phyloP scores from a whole-genome alignment of 2,888 invertebrate genomes.

The Nebria salina region DNA sequence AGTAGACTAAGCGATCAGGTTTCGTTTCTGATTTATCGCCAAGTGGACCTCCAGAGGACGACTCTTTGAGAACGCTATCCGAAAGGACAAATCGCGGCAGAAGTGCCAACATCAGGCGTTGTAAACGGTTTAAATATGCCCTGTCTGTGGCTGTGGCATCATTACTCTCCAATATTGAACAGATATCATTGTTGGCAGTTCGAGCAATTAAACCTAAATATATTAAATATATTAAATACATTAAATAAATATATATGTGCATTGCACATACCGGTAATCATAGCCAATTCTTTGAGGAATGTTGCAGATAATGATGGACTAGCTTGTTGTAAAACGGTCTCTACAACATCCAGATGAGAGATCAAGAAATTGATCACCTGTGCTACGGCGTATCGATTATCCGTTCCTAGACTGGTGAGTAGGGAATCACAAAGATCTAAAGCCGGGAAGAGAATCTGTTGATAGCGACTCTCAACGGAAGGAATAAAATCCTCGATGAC shows the following conservation, averaged over 20 bases:
- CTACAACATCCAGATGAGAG: conserved; percentile 83
- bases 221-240: conserved; percentile 16
- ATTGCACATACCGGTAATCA: conserved; percentile 75
- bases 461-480: conserved; percentile 75
- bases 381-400: conserved; percentile 82
- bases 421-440: conserved; percentile 83
- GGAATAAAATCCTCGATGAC: conserved; percentile 67
- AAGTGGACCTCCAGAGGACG: conserved; percentile 55
- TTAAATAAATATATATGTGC: background rate
- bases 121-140: conserved; percentile 73
- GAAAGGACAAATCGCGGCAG: conserved; percentile 74
- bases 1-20: conserved; percentile 62
- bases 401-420: conserved; percentile 82
- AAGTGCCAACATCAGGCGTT: conserved; percentile 78
- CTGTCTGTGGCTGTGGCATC: conserved; percentile 64
- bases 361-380: conserved; percentile 85
- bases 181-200: conserved; percentile 58
- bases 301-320: conserved; percentile 72
- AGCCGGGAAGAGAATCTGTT: conserved; percentile 84
- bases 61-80: conserved; percentile 58
- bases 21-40: conserved; percentile 55
- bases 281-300: conserved; percentile 78
- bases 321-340: conserved; percentile 78
- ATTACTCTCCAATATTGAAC: conserved; percentile 56
- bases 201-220: conserved; percentile 53